Evolutionary conservation across 2,113 vertebrate species (phyloP).

Genomic region (Planiliza haematocheilus): DNA sequence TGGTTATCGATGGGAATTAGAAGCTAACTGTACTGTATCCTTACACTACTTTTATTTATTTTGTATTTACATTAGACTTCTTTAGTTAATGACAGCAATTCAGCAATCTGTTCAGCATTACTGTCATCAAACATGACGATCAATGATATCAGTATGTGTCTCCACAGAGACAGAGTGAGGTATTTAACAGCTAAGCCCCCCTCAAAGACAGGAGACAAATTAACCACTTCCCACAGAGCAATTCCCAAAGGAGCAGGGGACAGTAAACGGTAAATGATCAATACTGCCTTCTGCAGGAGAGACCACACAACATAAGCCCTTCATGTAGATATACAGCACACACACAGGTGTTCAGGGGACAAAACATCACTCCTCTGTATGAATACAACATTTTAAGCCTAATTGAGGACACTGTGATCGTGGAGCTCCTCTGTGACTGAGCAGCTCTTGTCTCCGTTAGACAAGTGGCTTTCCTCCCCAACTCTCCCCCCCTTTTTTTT

Average conservation of each 20-base stretch:
- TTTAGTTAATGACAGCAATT: conserved; percentile 48
- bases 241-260: conserved; percentile 68
- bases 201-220: conserved; percentile 75
- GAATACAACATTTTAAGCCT: neutral
- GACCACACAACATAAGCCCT: conserved; percentile 50
- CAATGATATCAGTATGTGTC: conserved; percentile 68
- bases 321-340: conserved; percentile 39
- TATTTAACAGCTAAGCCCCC: conserved; percentile 69
- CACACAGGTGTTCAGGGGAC: neutral
- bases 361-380: conserved; percentile 4
- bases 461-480: conserved; percentile 20
- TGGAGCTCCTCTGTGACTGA: neutral
- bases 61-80: conserved; percentile 22
- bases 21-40: too few relatives aligned
- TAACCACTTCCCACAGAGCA: conserved; percentile 77
- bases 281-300: conserved; percentile 56
- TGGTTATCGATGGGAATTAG: neutral
- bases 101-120: conserved; percentile 58
- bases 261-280: conserved; percentile 72
- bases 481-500: neutral
- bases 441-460: conserved; percentile 5
- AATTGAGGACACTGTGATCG: neutral
- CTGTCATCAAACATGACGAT: conserved; percentile 60
- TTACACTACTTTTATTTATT: neutral
- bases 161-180: conserved; percentile 65